A percentile compares a stretch with the other conserved stretches of the same genome.
Evolutionary conservation across 2,888 invertebrate species (phyloP).

Genomic region (Troides aeacus): DNA sequence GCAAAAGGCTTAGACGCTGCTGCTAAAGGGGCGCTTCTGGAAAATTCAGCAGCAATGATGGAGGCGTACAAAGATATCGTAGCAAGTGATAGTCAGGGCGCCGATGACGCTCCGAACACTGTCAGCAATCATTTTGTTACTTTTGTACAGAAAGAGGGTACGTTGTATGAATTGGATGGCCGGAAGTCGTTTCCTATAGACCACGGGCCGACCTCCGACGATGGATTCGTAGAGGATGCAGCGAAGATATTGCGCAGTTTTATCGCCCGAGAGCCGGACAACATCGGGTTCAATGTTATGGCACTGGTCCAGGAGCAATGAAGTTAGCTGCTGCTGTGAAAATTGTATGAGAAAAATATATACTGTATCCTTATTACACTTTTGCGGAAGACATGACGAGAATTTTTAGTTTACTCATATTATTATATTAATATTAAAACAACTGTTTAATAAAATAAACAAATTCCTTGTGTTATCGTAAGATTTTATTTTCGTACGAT

Average conservation of each 20-base stretch:
- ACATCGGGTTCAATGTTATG: conserved; percentile 92
- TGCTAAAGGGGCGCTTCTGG: conserved; percentile 87
- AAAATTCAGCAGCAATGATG: conserved; percentile 85
- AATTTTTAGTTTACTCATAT: neutral
- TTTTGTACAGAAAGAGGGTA: conserved; percentile 88
- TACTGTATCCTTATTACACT: neutral
- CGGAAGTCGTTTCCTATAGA: conserved; percentile 85
- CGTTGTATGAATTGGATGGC: conserved; percentile 89
- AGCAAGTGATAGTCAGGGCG: conserved; percentile 89
- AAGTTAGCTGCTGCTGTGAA: conserved; percentile 16
- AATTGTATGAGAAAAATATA: neutral
- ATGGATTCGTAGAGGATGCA: conserved; percentile 89
- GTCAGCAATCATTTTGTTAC: conserved; percentile 92
- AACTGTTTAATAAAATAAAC: neutral
- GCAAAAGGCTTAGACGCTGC: conserved; percentile 84
- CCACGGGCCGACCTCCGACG: conserved; percentile 87
- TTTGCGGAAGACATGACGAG: neutral
- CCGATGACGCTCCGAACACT: conserved; percentile 77
- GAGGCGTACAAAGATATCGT: conserved; percentile 90
- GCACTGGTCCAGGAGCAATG: conserved; percentile 83
- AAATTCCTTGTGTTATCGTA: no score
- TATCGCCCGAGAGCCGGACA: conserved; percentile 91
- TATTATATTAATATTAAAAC: neutral
- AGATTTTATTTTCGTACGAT: no score
- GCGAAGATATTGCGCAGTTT: conserved; percentile 90